Conservation (phyloP, 2,888 invertebrate genomes). For the Prenolepis imparis region DNA sequence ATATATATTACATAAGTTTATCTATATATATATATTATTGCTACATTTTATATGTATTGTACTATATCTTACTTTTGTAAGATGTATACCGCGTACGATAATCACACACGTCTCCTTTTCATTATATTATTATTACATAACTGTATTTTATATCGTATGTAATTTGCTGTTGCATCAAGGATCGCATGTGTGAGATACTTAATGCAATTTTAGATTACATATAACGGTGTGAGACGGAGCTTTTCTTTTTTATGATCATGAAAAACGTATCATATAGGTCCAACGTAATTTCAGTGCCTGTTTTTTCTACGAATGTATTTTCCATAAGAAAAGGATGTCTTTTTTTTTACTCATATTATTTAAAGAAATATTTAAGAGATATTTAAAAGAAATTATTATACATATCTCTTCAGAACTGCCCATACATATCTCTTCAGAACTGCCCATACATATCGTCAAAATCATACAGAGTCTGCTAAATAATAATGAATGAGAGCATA, state of each 20-base stretch:
- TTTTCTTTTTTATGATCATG: constrained; percentile 62
- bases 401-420: constrained; percentile 68
- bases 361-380: too few relatives aligned
- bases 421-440: constrained; percentile 65
- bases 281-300: constrained; percentile 66
- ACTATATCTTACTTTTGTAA: constrained; percentile 72
- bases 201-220: constrained; percentile 78
- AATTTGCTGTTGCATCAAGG: constrained; percentile 78
- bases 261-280: constrained; percentile 63
- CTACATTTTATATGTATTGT: constrained; percentile 5
- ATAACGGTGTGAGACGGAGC: constrained; percentile 76
- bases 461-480: constrained; percentile 66
- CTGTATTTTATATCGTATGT: constrained; percentile 67
- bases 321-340: constrained; percentile 39
- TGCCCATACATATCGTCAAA: constrained; percentile 64
- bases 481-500: constrained; percentile 67
- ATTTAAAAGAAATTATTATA: constrained; percentile 66
- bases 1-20: constrained; percentile 76
- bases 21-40: constrained; percentile 55
- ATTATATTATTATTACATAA: constrained; percentile 74
- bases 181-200: constrained; percentile 64
- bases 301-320: constrained; percentile 52
- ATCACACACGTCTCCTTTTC: constrained; percentile 78
- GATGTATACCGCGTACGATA: constrained; percentile 75
- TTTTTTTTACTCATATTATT: constrained; percentile 64